Evolutionary conservation across 1,140 invertebrate genomes (phyloP), one percentile per base, ranked within the genome.

Genomic region (Pinna nobilis): DNA sequence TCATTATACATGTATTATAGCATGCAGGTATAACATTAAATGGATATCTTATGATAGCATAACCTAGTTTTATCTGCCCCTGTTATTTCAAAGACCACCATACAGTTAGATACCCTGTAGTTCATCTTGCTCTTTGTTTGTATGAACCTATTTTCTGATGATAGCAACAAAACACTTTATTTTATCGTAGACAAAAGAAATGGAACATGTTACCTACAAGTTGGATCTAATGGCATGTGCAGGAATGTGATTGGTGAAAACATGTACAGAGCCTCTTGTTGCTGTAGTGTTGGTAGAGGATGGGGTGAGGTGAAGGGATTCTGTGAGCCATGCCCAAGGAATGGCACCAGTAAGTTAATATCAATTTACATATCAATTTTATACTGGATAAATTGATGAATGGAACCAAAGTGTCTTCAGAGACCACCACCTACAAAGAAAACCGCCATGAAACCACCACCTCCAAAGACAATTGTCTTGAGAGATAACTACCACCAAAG

Each of bases 201-300:
- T 78, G 94, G 94, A 0, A 91, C 92, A 25, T 97, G 96, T 84
- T 97, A 93, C 84, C 84, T 94, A 84, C 88, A 93, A 85, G 89
- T 91, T 77, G 74, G 88, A 84, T 32, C 44, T 28, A 79, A 87
- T 77, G 84, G 78, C 30, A 87, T 86, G 23, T 93, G 92, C 79
- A 82, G 85, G 18, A 85, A 89, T 33, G 92, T 88, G 87, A 92
- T 92, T 85, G 94, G 91, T 3, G 83, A 89, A 15, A 85, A 89
- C 74, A 92, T 95, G 2, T 94, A 94, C 0, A 93, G 93, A 87
- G 92, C 95, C 0, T 93, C 94, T 0, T 97, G 95, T 83, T 97
- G 96, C 84, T 97, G 95, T 87, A 94, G 94, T 55, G 91, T 96
- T 20, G 95, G 95, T 47, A 92, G 91, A 73, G 95, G 93, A 0